Evolutionary conservation across 2,797 vertebrate genomes (phyloP).

Genomic region (Alfaro cultratus): DNA sequence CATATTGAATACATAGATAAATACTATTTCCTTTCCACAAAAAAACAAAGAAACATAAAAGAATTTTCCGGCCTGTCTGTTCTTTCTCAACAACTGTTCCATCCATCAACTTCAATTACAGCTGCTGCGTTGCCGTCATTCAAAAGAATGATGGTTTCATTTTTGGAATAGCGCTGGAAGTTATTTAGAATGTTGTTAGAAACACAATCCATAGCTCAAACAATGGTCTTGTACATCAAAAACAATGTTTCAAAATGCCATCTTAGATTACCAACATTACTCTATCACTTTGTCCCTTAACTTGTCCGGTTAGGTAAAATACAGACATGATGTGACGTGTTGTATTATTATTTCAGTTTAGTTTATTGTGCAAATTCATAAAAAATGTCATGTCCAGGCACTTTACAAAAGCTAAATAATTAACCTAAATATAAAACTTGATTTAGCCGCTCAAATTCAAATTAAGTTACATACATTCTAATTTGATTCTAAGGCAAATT

Average conservation of each 20-base stretch:
- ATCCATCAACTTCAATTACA: not conserved
- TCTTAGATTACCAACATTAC: not conserved
- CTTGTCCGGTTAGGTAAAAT: not conserved
- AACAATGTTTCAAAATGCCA: not conserved
- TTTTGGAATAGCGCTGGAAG: slow-evolving; percentile 7
- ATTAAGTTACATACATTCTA: not conserved
- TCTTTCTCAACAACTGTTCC: slow-evolving; percentile 3
- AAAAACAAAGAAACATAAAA: not conserved
- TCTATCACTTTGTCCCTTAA: not conserved
- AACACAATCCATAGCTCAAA: not conserved
- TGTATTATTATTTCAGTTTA: not conserved
- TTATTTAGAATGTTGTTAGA: not conserved
- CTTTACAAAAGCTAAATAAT: not conserved
- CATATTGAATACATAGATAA: not conserved
- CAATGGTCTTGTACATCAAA: not conserved
- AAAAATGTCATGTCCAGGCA: not conserved
- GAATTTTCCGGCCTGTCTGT: not conserved
- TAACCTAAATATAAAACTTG: not conserved
- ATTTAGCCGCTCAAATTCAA: not conserved
- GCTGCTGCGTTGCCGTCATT: slow-evolving; percentile 1
- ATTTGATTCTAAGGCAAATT: not conserved
- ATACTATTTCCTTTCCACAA: not conserved
- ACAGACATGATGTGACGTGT: not conserved
- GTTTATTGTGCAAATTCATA: not conserved
- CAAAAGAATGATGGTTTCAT: not conserved